phyloP scores from a whole-genome alignment of 2,797 vertebrate species.

The Okamejei kenojei region DNA sequence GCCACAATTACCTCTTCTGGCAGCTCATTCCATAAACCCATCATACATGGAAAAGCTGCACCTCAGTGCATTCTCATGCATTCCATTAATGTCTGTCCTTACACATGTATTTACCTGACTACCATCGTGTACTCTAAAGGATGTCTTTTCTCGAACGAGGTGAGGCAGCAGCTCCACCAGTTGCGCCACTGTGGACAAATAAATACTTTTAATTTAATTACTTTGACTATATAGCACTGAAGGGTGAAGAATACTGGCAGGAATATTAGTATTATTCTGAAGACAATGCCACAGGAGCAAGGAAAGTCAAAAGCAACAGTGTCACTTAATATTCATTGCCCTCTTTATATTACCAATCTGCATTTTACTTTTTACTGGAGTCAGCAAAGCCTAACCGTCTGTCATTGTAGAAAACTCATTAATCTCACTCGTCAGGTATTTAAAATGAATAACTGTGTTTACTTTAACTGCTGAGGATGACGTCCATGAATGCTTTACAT shows the following conservation, averaged over 20 bases:
- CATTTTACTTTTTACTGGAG: background rate
- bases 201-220: background rate
- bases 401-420: background rate
- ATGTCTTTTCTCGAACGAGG: too few relatives aligned
- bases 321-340: slow-evolving; percentile 18
- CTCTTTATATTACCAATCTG: background rate
- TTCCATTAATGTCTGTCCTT: too few relatives aligned
- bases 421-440: background rate
- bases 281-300: background rate
- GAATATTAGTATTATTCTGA: background rate
- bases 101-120: too few relatives aligned
- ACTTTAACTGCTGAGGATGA: background rate
- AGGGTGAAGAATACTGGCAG: background rate
- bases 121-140: too few relatives aligned
- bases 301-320: background rate
- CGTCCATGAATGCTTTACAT: background rate
- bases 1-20: too few relatives aligned
- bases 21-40: too few relatives aligned
- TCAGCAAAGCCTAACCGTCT: background rate
- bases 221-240: background rate
- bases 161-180: too few relatives aligned
- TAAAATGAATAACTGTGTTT: background rate
- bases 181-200: background rate
- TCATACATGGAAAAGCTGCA: too few relatives aligned
- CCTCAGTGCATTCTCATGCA: too few relatives aligned